Conservation (phyloP, 2,113 vertebrate species). For the Lagopus leucura region DNA sequence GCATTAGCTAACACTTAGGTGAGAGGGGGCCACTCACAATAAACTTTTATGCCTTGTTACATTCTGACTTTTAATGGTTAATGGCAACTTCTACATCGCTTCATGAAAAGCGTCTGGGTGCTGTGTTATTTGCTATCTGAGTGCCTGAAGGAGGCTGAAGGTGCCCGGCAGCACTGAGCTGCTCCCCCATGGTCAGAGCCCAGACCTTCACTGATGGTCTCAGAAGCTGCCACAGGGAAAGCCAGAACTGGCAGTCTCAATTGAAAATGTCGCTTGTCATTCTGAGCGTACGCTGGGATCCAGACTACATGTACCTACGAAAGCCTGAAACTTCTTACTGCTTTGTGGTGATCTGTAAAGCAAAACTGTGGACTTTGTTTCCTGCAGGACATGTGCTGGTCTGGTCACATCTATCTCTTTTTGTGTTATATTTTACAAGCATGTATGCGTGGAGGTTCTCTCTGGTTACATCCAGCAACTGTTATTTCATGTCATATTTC, state of each 20-base stretch:
- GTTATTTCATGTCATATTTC: neutral
- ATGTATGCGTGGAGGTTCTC: neutral
- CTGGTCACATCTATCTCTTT: neutral
- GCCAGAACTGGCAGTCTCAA: neutral
- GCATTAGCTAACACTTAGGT: neutral
- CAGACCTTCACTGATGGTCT: neutral
- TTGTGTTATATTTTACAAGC: rapidly evolving
- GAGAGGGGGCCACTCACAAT: neutral
- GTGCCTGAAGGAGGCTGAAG: neutral
- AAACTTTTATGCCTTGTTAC: neutral
- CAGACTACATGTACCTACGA: rapidly evolving
- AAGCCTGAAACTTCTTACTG: neutral
- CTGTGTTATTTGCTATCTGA: neutral
- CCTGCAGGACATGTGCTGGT: neutral
- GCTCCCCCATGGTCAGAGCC: neutral
- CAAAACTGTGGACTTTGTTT: neutral
- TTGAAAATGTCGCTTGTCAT: rapidly evolving
- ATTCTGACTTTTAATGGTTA: neutral
- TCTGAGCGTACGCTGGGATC: neutral
- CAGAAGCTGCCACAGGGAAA: neutral
- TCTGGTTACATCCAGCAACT: neutral
- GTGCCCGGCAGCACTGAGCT: too few relatives aligned
- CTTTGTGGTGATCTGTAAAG: neutral
- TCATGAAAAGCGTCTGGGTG: too few relatives aligned
- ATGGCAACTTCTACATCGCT: neutral